Conservation (phyloP, 2,888 invertebrate species). For the Acleris emargana region DNA sequence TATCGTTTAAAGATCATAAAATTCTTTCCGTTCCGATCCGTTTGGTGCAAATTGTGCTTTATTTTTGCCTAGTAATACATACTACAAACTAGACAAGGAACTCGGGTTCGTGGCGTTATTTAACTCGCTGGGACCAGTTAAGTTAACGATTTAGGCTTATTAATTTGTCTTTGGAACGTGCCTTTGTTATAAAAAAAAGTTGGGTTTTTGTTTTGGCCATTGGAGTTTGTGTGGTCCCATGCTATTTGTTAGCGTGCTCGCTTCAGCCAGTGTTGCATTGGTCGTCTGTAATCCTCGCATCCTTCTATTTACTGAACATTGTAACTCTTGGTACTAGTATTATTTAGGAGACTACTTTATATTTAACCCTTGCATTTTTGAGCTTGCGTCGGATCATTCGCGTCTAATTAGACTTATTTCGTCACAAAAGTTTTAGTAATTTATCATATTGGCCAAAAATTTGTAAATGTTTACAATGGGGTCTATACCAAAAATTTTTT, state of each 20-base stretch:
- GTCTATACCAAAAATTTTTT: conserved; percentile 10
- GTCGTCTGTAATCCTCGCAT: conserved; percentile 57
- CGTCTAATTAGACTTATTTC: conserved; percentile 42
- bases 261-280: conserved; percentile 45
- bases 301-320: conserved; percentile 61
- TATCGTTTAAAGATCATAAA: no score
- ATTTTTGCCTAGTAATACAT: no score
- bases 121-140: conserved; percentile 55
- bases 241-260: conserved; percentile 49
- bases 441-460: conserved; percentile 33
- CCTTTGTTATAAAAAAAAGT: conserved; percentile 32
- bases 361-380: conserved; percentile 46
- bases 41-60: no score
- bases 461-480: conserved; percentile 34
- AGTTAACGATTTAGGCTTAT: conserved; percentile 30
- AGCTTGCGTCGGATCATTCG: conserved; percentile 45
- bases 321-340: conserved; percentile 55
- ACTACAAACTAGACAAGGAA: conserved; percentile 48
- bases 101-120: conserved; percentile 48
- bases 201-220: conserved; percentile 40
- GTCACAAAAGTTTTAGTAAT: conserved; percentile 39
- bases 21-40: no score
- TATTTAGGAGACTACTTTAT: conserved; percentile 52
- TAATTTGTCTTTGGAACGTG: conserved; percentile 30
- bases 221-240: conserved; percentile 47